phyloP scores from a whole-genome alignment of 92 coral and sea anemone species.

The Isaurus tuberculatus region DNA sequence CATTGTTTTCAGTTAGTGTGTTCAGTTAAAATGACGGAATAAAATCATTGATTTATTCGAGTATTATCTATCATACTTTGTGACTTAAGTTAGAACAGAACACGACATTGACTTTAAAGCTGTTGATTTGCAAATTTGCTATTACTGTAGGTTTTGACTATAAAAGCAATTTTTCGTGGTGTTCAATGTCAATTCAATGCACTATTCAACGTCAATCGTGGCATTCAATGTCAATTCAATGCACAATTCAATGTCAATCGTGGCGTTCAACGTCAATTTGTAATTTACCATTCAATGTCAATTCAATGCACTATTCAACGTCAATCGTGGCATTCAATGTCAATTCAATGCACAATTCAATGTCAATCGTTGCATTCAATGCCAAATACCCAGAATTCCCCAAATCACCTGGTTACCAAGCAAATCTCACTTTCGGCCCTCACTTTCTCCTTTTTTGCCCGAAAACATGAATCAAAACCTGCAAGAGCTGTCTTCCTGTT shows the following conservation, averaged over 20 bases:
- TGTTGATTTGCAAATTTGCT: too few relatives aligned
- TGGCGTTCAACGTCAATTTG: background rate
- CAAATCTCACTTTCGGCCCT: background rate
- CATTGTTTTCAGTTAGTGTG: too few relatives aligned
- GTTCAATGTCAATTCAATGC: background rate
- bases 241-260: background rate
- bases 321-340: background rate
- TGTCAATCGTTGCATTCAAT: background rate
- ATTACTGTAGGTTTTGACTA: too few relatives aligned
- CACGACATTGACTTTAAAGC: too few relatives aligned
- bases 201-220: background rate
- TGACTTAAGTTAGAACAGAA: too few relatives aligned
- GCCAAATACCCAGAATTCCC: background rate
- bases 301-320: background rate
- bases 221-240: background rate
- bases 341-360: background rate
- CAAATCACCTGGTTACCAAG: background rate
- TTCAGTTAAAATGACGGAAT: too few relatives aligned
- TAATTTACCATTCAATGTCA: background rate
- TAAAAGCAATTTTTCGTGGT: too few relatives aligned
- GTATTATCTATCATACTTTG: too few relatives aligned
- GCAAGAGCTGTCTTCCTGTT: conserved; percentile 3
- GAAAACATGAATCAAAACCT: background rate
- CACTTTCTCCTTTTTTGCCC: background rate
- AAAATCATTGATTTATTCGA: too few relatives aligned